Conservation (phyloP, 2,888 invertebrate genomes). For the Torymus auratus region DNA sequence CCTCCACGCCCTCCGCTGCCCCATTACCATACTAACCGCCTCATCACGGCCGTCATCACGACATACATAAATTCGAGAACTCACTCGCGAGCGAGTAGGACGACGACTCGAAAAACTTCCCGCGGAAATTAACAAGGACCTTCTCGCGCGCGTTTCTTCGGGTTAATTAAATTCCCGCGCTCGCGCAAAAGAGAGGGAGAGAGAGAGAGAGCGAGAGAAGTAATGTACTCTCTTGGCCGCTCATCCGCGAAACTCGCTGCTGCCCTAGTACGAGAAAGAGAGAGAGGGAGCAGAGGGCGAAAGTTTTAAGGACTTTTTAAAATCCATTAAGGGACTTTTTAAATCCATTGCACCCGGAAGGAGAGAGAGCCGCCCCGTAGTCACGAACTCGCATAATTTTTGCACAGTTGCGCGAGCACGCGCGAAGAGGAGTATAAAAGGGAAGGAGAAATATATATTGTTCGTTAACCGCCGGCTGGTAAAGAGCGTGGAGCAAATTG, state of each 20-base stretch:
- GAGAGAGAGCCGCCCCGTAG: not conserved
- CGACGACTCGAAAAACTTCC: not conserved
- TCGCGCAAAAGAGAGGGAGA: not conserved
- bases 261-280: not conserved
- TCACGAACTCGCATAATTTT: conserved; percentile 50
- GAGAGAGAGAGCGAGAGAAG: conserved; percentile 8
- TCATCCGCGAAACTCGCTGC: conserved; percentile 47
- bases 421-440: not conserved
- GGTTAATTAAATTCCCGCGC: conserved; percentile 54
- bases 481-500: conserved; percentile 17
- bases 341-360: conserved; percentile 50
- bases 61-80: too few relatives aligned
- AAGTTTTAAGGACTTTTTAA: conserved; percentile 57
- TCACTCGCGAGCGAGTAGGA: too few relatives aligned
- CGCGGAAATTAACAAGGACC: conserved; percentile 47
- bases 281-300: not conserved
- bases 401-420: conserved; percentile 33
- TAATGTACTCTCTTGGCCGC: conserved; percentile 42
- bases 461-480: conserved; percentile 23
- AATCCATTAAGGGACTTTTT: conserved; percentile 56
- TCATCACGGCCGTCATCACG: too few relatives aligned
- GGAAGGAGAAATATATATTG: conserved; percentile 16
- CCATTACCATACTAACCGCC: too few relatives aligned
- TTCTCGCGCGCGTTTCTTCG: conserved; percentile 30
- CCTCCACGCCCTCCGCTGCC: too few relatives aligned